Base-by-base conservation (phyloP, 2,797 vertebrate genomes). In the Mallotus villosus region DNA sequence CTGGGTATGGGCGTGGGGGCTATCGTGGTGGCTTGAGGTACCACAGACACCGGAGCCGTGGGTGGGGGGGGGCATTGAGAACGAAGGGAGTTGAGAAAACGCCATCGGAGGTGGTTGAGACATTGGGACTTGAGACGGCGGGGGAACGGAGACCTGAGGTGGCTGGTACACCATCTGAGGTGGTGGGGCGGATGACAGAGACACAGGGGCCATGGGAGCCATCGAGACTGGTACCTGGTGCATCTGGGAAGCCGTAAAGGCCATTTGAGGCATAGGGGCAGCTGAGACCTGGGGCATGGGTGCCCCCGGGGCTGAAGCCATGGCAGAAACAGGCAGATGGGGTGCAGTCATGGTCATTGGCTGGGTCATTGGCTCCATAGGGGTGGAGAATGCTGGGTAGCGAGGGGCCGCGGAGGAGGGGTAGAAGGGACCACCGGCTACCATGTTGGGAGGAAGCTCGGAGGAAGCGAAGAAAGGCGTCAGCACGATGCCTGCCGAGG, bases 401-500 rank as follows among this genome's bases (percentile, higher is more conserved):
- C 84, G 71, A 76, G 58, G 67, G 34, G 74, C 73, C 68, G 79
- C 62, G 32, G 71, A 74, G 79, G 76, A 41, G 2, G 22, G 74
- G 55, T 73, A 71, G 22, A 78, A 68, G 37, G 85, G 68, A 73
- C 62, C 84, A 58, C 74, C 72, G 60, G 74, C 29, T 67, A 79
- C 57, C 63, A 68, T 34, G 82, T 67, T 87, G 68, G 67, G 81
- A 59, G 57, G 55, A 37, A 82, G 67, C 62, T 93, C 86, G 71
- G 84, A 85, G 41, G 88, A 63, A 63, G 72, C 63, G 82, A 80
- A 86, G 19, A 76, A 88, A 0, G 81, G 78, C 71, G 88, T 82
- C 12, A 71, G 64, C 24, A 81, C 78, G 69, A 92, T 75, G 58
- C 88, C 78, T 67, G 82, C 87, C 71, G 96, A 95, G 32, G 81